Evolutionary conservation across 2,797 vertebrate genomes (phyloP).

Genomic region (Graptemys geographica): DNA sequence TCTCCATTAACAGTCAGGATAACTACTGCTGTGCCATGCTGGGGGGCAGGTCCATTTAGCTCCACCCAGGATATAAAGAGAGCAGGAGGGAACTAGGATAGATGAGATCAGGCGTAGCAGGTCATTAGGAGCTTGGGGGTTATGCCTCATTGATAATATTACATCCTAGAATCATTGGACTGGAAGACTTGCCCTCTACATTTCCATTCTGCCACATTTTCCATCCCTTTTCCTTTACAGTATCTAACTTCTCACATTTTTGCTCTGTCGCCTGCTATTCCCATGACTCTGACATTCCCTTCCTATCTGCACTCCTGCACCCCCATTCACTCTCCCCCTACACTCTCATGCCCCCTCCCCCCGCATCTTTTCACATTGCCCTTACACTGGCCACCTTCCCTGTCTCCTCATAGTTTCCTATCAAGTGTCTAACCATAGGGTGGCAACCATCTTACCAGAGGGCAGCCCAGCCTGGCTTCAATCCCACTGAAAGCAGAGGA

Average conservation of each 20-base stretch:
- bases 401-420: background rate
- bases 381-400: background rate
- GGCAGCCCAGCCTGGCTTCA: background rate
- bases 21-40: background rate
- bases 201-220: background rate
- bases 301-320: background rate
- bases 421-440: background rate
- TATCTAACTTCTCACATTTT: background rate
- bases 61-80: background rate
- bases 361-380: background rate
- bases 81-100: background rate
- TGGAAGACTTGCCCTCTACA: background rate
- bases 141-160: background rate
- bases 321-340: background rate
- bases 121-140: background rate
- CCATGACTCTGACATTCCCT: background rate
- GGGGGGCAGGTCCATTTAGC: background rate
- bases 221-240: background rate
- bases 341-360: fast-evolving
- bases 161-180: background rate
- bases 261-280: background rate
- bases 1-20: background rate
- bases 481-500: background rate
- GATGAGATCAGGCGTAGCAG: background rate
- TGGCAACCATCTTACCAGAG: background rate